Evolutionary conservation across 30 jellyfish, hydroid and myxozoan species (phyloP).

Genomic region (Turritopsis dohrnii): DNA sequence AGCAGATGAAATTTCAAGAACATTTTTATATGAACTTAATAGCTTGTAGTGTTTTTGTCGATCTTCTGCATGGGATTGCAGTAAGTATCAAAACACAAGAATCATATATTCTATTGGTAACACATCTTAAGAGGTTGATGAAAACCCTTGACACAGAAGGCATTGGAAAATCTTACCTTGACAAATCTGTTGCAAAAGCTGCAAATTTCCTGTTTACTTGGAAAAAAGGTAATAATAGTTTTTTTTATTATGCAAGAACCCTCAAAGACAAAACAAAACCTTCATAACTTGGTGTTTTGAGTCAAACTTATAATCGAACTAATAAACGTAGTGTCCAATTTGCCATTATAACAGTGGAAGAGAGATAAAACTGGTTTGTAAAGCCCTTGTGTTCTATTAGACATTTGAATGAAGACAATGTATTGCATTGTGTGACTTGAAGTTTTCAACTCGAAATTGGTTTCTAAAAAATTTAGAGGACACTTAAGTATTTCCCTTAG

Average conservation of each 20-base stretch:
- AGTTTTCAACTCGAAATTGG: too few species aligned
- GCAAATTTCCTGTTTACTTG: background rate
- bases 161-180: constrained; percentile 2
- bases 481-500: too few species aligned
- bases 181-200: constrained; percentile 1
- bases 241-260: background rate
- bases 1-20: background rate
- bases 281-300: too few species aligned
- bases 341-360: too few species aligned
- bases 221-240: background rate
- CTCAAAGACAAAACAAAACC: too few species aligned
- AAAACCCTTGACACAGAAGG: background rate
- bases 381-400: too few species aligned
- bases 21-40: background rate
- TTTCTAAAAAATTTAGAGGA: too few species aligned
- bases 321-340: too few species aligned
- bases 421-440: too few species aligned
- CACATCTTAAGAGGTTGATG: background rate
- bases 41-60: background rate
- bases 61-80: background rate
- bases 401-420: too few species aligned
- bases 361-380: too few species aligned
- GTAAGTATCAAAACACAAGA: background rate
- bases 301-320: too few species aligned
- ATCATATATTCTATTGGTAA: background rate